Evolutionary conservation across 1,140 invertebrate genomes (phyloP).

Genomic region (Hylaeus anthracinus): DNA sequence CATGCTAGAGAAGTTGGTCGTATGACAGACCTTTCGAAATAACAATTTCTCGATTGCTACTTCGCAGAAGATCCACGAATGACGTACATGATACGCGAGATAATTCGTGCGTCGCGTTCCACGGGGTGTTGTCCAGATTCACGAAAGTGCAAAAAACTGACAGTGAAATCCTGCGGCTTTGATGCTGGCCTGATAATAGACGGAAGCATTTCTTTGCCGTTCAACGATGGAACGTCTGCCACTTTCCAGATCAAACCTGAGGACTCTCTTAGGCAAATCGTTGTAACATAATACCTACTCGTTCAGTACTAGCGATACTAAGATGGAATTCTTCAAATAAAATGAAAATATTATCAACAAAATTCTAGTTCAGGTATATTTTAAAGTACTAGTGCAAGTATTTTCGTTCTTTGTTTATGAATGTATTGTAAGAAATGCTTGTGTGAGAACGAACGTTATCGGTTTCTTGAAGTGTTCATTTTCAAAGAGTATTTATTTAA

Average conservation of each 20-base stretch:
- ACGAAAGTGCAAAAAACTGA: slow-evolving; percentile 34
- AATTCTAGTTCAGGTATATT: no score
- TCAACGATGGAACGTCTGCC: slow-evolving; percentile 55
- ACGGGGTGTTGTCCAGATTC: slow-evolving; percentile 9
- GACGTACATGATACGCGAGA: slow-evolving; percentile 53
- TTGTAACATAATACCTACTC: neutral
- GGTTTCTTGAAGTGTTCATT: no score
- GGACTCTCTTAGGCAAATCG: slow-evolving; percentile 43
- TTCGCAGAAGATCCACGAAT: slow-evolving; percentile 52
- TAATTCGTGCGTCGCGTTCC: neutral
- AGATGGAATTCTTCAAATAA: no score
- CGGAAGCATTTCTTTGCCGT: slow-evolving; percentile 50
- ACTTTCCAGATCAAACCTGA: slow-evolving; percentile 54
- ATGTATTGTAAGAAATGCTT: no score
- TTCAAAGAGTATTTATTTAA: no score
- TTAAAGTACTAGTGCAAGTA: no score
- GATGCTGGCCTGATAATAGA: slow-evolving; percentile 54
- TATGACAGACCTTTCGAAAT: neutral
- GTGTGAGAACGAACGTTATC: no score
- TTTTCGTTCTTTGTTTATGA: no score
- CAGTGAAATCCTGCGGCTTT: slow-evolving; percentile 48
- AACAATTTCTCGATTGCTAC: neutral
- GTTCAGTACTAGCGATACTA: no score
- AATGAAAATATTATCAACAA: no score
- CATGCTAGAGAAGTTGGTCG: no score